These are phyloP conservation scores for Condylura cristata DNA, from an alignment of 2,113 vertebrate genomes.

Conservation along the genomic window DNA sequence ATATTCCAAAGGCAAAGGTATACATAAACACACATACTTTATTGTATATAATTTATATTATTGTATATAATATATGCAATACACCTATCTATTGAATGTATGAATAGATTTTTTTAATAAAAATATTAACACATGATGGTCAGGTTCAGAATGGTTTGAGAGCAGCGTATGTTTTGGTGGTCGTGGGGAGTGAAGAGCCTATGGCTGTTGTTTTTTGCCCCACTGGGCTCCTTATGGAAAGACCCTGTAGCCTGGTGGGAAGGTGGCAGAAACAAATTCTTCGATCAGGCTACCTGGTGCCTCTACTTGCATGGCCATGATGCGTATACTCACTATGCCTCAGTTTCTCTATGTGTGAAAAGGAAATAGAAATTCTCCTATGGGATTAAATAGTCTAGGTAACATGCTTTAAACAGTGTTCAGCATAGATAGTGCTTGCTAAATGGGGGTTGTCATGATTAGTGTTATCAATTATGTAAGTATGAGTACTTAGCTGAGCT, in stretches of 20 bases:
- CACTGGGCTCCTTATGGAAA: background rate
- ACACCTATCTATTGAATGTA: background rate
- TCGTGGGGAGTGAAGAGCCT: fast-evolving
- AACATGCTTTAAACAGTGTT: background rate
- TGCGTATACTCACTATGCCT: background rate
- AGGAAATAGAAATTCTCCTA: background rate
- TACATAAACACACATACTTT: background rate
- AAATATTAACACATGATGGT: background rate
- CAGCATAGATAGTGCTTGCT: background rate
- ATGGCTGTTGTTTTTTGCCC: background rate
- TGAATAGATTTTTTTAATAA: background rate
- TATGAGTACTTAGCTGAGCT: background rate
- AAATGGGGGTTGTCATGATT: background rate
- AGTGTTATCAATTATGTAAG: background rate
- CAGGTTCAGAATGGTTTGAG: background rate
- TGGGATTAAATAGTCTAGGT: background rate
- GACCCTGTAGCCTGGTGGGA: fast-evolving
- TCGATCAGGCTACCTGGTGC: fast-evolving
- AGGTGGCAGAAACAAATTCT: background rate
- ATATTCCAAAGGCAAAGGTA: background rate
- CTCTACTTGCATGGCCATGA: background rate
- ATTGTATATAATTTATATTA: no score
- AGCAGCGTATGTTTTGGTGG: background rate
- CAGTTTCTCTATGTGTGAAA: background rate
- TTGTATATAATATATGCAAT: no score